Evolutionary conservation across 2,888 invertebrate species (phyloP).

Genomic region (Lasioglossum calceatum): DNA sequence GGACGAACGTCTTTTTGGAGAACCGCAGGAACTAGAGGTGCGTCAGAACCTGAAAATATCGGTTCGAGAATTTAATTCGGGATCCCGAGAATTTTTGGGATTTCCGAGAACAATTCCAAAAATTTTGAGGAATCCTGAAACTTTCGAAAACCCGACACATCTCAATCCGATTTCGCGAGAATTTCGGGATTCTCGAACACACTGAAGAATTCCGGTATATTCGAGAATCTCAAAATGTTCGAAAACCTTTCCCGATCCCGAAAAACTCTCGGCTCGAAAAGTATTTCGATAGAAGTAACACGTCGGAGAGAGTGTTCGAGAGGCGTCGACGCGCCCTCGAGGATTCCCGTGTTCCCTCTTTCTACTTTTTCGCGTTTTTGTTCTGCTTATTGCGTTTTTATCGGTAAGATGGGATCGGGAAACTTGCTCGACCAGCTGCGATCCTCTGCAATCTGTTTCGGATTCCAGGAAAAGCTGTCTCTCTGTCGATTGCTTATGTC

Average conservation of each 20-base stretch:
- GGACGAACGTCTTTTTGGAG: background rate
- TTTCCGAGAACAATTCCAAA: background rate
- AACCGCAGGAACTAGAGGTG: background rate
- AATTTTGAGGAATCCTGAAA: background rate
- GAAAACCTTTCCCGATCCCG: background rate
- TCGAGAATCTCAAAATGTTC: background rate
- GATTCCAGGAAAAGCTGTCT: constrained; percentile 53
- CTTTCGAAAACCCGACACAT: too few relatives aligned
- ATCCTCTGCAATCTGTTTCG: constrained; percentile 36
- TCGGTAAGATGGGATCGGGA: constrained; percentile 43
- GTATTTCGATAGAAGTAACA: background rate
- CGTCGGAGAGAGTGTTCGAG: background rate
- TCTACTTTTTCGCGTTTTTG: background rate
- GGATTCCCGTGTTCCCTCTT: constrained; percentile 9
- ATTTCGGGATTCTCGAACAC: background rate
- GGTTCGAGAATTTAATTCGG: background rate
- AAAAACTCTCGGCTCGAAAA: background rate
- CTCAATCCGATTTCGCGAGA: background rate
- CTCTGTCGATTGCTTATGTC: constrained; percentile 11
- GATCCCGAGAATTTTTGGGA: background rate
- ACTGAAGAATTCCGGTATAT: too few relatives aligned
- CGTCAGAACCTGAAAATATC: background rate
- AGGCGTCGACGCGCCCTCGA: background rate
- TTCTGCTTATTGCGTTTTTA: constrained; percentile 17
- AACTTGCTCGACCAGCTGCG: constrained; percentile 67